phyloP scores from a whole-genome alignment of 2,888 invertebrate species.

The Sympetrum striolatum region DNA sequence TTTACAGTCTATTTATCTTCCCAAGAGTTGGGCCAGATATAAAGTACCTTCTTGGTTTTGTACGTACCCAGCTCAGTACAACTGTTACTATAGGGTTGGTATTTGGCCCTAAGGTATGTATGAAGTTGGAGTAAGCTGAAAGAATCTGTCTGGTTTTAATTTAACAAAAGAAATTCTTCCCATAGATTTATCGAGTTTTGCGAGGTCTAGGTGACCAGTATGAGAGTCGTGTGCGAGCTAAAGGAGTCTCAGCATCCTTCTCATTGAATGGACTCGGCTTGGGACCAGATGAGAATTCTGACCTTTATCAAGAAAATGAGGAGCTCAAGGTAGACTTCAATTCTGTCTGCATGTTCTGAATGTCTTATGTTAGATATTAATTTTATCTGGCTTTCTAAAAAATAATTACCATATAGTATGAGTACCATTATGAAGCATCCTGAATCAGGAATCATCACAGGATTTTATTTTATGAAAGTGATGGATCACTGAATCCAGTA shows the following conservation, averaged over 20 bases:
- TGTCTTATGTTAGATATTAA: no score
- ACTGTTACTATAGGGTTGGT: constrained; percentile 84
- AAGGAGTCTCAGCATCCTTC: constrained; percentile 84
- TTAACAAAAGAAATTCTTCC: background rate
- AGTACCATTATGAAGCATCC: no score
- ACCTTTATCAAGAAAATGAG: constrained; percentile 89
- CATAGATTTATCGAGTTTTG: constrained; percentile 78
- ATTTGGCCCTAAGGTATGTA: constrained; percentile 81
- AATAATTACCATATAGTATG: no score
- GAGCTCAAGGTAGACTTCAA: constrained; percentile 75
- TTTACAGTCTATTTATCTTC: constrained; percentile 80
- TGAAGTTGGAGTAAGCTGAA: background rate
- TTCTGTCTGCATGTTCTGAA: no score
- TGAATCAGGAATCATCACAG: no score
- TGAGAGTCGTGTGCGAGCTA: constrained; percentile 83
- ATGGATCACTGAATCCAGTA: no score
- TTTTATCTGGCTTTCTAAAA: no score
- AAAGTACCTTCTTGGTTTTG: constrained; percentile 89
- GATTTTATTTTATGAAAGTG: no score
- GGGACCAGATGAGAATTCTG: constrained; percentile 83
- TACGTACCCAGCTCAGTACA: constrained; percentile 90
- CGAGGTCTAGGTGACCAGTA: constrained; percentile 89
- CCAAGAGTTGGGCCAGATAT: constrained; percentile 90
- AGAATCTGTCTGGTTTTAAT: background rate
- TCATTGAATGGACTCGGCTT: constrained; percentile 86